These are phyloP conservation scores for Diarsia rubi DNA, from an alignment of 2,888 invertebrate species.

Conservation along the genomic window DNA sequence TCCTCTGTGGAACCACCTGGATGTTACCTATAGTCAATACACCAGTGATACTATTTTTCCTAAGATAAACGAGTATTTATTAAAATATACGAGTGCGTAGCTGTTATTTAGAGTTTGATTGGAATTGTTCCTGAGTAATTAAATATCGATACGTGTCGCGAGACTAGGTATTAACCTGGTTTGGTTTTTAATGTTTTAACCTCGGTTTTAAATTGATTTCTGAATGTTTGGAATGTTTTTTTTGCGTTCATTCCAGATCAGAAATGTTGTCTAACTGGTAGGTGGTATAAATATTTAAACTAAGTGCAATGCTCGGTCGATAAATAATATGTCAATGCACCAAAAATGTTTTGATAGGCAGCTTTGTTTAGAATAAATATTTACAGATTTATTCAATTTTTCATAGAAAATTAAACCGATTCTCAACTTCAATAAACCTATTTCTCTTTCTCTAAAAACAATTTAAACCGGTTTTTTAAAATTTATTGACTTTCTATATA, in stretches of 20 bases:
- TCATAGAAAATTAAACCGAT: background rate
- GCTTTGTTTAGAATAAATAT: background rate
- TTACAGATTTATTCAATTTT: background rate
- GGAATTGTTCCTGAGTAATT: slow-evolving; percentile 36
- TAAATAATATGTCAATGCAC: background rate
- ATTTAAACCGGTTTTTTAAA: background rate
- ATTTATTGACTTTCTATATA: background rate
- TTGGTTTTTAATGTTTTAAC: slow-evolving; percentile 20
- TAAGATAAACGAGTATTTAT: slow-evolving; percentile 86
- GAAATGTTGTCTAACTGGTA: background rate
- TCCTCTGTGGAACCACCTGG: slow-evolving; percentile 80
- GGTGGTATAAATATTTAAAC: background rate
- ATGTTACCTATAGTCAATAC: slow-evolving; percentile 74
- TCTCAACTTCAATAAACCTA: background rate
- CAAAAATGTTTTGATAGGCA: background rate
- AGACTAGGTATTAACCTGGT: slow-evolving; percentile 39
- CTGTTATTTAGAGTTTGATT: slow-evolving; percentile 27
- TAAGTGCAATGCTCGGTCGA: slow-evolving; percentile 8
- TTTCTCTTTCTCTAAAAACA: background rate
- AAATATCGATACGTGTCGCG: slow-evolving; percentile 32
- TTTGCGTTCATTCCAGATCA: background rate
- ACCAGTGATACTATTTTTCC: slow-evolving; percentile 61
- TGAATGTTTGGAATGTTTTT: background rate
- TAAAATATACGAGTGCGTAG: slow-evolving; percentile 63
- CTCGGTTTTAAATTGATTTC: slow-evolving; percentile 34